Percentiles rank a stretch among this genome's conserved stretches.
Conservation (phyloP, 30 jellyfish, hydroid and myxozoan species). For the Sanderia malayensis region DNA sequence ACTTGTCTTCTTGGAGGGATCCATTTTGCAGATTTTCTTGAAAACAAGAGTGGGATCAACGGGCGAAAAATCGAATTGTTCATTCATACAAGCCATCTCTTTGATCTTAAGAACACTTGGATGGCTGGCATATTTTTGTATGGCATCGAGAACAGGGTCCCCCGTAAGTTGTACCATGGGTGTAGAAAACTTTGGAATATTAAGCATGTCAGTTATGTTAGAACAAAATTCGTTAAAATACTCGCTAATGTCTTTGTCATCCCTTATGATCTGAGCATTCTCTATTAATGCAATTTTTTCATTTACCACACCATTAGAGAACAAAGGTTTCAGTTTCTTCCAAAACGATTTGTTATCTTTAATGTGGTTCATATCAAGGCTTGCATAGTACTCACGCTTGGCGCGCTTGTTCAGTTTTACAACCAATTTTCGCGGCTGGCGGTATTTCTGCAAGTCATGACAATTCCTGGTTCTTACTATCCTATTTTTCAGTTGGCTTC, state of each 20-base stretch:
- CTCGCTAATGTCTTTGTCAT: background rate
- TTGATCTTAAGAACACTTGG: background rate
- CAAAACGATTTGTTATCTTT: conserved; percentile 1
- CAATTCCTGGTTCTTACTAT: conserved; percentile 3
- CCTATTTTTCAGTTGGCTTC: too few species aligned
- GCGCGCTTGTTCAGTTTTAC: conserved; percentile 1
- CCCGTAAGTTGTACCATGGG: conserved; percentile 5
- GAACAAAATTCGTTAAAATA: background rate
- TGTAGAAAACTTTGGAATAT: background rate
- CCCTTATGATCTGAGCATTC: background rate
- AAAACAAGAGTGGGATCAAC: conserved; percentile 18
- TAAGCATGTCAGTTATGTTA: conserved; percentile 13
- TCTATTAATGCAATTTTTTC: background rate
- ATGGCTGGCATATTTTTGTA: conserved; percentile 8
- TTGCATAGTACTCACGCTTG: background rate
- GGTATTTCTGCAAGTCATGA: conserved; percentile 17
- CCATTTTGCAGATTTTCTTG: conserved; percentile 8
- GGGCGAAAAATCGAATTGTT: conserved; percentile 1
- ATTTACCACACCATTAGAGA: background rate
- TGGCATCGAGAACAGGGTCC: conserved; percentile 21
- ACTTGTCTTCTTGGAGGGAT: conserved; percentile 3
- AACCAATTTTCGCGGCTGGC: conserved; percentile 9
- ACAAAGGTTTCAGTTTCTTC: conserved; percentile 2
- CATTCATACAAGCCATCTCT: background rate
- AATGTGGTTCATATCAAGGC: background rate